A percentile compares a stretch with the other conserved stretches of the same genome.
phyloP scores from a whole-genome alignment of 2,113 vertebrate genomes.

The Megalops atlanticus region DNA sequence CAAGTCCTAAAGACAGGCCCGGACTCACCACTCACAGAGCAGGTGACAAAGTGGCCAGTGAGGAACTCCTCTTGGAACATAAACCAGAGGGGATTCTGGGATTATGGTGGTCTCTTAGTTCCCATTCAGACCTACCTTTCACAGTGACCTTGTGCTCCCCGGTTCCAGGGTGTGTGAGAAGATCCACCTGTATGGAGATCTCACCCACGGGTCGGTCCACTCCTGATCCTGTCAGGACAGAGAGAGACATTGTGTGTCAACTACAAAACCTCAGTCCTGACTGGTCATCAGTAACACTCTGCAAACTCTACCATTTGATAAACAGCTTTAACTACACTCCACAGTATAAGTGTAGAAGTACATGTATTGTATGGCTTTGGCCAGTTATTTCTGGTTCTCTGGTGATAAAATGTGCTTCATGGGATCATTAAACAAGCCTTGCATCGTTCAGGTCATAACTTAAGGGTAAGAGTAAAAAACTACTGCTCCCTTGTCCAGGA shows the following conservation, averaged over 20 bases:
- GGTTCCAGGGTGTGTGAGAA: conserved; percentile 84
- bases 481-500: no score
- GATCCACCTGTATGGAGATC: conserved; percentile 88
- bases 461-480: background rate
- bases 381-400: background rate
- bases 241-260: no score
- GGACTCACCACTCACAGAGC: background rate
- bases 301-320: background rate
- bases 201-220: conserved; percentile 91
- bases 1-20: no score
- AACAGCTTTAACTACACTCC: background rate
- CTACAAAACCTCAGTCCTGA: no score
- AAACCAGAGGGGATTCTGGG: background rate
- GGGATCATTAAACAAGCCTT: background rate
- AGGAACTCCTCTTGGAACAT: background rate
- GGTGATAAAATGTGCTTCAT: background rate
- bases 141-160: conserved; percentile 89
- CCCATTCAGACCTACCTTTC: conserved; percentile 74
- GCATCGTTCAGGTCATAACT: background rate
- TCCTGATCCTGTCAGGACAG: conserved; percentile 86
- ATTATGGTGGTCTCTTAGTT: background rate
- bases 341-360: background rate
- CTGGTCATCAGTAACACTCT: no score
- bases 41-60: background rate
- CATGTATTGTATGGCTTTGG: background rate